Percentiles rank a stretch among this genome's conserved stretches.
Evolutionary conservation across 1,140 invertebrate species (phyloP).

Genomic region (Orussus abietinus): DNA sequence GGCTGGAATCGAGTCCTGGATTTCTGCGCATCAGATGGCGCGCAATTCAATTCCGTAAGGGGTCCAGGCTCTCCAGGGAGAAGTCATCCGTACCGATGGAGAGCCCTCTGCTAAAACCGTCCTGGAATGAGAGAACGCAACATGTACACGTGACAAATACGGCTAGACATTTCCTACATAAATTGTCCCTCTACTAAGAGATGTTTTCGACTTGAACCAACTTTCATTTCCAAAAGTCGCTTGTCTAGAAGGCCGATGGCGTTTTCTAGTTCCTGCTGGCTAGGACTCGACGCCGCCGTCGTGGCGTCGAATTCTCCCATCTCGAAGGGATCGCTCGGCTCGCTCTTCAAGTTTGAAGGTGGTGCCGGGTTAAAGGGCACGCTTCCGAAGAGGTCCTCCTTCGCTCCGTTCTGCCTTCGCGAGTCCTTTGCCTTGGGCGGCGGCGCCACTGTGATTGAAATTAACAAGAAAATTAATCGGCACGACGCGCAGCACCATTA

Average conservation of each 20-base stretch:
- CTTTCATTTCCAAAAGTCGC: constrained; percentile 79
- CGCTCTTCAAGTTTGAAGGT: constrained; percentile 43
- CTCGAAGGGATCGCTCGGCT: constrained; percentile 65
- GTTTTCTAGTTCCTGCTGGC: constrained; percentile 62
- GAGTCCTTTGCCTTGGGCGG: constrained; percentile 75
- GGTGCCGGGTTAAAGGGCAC: constrained; percentile 57
- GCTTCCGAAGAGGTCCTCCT: constrained; percentile 58
- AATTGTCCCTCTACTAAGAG: no score
- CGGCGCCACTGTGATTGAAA: constrained; percentile 63
- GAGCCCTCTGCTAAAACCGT: constrained; percentile 77
- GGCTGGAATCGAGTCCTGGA: constrained; percentile 17
- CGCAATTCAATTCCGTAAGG: constrained; percentile 56
- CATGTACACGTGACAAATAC: background rate
- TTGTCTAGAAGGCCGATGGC: constrained; percentile 75
- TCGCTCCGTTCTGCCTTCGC: constrained; percentile 56
- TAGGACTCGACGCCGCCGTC: constrained; percentile 45
- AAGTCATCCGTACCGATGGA: constrained; percentile 80
- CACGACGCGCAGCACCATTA: background rate
- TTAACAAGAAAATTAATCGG: background rate
- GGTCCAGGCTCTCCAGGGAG: constrained; percentile 80
- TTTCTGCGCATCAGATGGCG: constrained; percentile 13
- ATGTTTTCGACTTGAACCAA: constrained; percentile 40
- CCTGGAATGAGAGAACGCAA: constrained; percentile 53
- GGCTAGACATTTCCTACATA: background rate
- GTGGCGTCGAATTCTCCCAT: constrained; percentile 70